Conservation (phyloP, 2,888 invertebrate genomes). For the Stenodera caucasica region DNA sequence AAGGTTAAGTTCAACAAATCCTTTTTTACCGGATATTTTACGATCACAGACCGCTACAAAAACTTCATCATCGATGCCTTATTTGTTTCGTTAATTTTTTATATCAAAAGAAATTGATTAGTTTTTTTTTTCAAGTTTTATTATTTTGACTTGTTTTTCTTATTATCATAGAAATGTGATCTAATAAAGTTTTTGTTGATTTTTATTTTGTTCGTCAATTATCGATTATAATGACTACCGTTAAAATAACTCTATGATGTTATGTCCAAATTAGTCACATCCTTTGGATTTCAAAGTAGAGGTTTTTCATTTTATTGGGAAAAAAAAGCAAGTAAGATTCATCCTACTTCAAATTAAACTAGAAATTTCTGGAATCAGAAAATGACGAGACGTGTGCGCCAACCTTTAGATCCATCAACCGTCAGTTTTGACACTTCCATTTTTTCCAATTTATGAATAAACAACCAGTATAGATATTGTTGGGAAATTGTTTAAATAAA, state of each 20-base stretch:
- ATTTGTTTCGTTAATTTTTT: not conserved
- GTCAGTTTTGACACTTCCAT: no score
- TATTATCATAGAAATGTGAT: not conserved
- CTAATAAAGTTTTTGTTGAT: not conserved
- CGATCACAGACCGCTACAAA: not conserved
- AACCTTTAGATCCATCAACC: no score
- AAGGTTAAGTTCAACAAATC: not conserved
- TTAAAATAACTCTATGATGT: not conserved
- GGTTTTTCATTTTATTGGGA: no score
- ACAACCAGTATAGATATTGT: no score
- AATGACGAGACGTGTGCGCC: no score
- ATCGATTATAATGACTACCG: not conserved
- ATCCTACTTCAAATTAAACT: no score
- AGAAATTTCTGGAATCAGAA: no score
- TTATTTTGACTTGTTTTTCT: not conserved
- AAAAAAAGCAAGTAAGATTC: no score
- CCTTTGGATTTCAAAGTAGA: no score
- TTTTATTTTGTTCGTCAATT: not conserved
- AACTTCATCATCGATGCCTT: not conserved
- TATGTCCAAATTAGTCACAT: no score
- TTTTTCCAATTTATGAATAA: no score
- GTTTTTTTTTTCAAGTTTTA: not conserved
- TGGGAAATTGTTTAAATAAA: no score
- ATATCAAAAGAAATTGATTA: not conserved
- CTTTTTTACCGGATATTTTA: slow-evolving; percentile 5